Evolutionary conservation across 2,113 vertebrate species (phyloP), one percentile per base, ranked within the genome.

Genomic region (Chloropsis hardwickii): DNA sequence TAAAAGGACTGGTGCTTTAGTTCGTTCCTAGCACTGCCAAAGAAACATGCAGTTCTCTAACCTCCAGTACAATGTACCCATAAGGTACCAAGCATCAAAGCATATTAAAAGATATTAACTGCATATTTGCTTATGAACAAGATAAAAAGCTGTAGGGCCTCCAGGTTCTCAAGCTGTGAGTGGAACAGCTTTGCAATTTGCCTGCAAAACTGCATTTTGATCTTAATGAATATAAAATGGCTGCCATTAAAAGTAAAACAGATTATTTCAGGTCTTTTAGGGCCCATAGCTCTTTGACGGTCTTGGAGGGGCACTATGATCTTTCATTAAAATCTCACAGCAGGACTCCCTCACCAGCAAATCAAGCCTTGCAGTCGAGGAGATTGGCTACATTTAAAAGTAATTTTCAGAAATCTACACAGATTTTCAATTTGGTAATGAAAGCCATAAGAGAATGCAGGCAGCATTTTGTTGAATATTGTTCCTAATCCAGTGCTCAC

Each of bases 151-250:
- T 98, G 98, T 98, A 96, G 98, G 98, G 98, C 98, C 98, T 98
- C 98, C 98, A 98, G 98, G 98, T 99, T 98, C 98, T 99, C 99
- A 99, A 99, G 99, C 99, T 99, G 99, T 99, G 99, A 99, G 98
- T 98, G 98, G 98, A 99, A 99, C 99, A 99, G 99, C 99, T 99
- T 99, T 98, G 98, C 99, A 99, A 99, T 99, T 99, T 99, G 98
- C 99, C 98, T 98, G 98, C 98, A 98, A 99, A 98, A 98, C 98
- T 98, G 98, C 99, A 99, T 99, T 99, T 99, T 99, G 98, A 99
- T 99, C 98, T 99, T 99, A 99, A 99, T 99, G 99, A 99, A 99
- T 99, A 99, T 99, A 99, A 99, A 99, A 99, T 99, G 99, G 98
- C 98, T 98, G 98, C 99, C 99, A 99, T 99, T 99, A 99, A 99